phyloP scores from a whole-genome alignment of 2,888 invertebrate species.

The Acrocera orbiculus region DNA sequence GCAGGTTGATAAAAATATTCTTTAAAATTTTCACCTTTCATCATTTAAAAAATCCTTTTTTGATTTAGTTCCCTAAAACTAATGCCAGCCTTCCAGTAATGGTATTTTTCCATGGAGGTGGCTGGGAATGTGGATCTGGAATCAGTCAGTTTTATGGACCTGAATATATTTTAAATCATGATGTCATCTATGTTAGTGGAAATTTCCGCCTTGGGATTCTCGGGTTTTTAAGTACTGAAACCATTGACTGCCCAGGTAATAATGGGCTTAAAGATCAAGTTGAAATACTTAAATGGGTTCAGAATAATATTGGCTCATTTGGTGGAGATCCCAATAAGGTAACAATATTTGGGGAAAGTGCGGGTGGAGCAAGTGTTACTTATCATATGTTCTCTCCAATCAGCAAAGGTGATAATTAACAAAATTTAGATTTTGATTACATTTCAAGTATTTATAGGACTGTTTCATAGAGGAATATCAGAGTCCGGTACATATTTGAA shows the following conservation, averaged over 20 bases:
- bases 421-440: no score
- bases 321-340: slow-evolving; percentile 45
- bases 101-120: slow-evolving; percentile 48
- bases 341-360: slow-evolving; percentile 52
- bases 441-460: no score
- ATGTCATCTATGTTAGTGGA: slow-evolving; percentile 47
- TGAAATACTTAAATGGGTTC: slow-evolving; percentile 43
- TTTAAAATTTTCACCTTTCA: no score
- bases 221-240: slow-evolving; percentile 49
- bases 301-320: slow-evolving; percentile 40
- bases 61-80: no score
- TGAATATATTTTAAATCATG: slow-evolving; percentile 47
- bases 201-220: slow-evolving; percentile 54
- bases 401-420: slow-evolving; percentile 20
- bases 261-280: slow-evolving; percentile 49
- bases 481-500: slow-evolving; percentile 56
- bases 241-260: slow-evolving; percentile 45
- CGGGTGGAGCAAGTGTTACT: slow-evolving; percentile 49
- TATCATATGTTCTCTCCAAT: slow-evolving; percentile 49
- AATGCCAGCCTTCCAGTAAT: slow-evolving; percentile 41
- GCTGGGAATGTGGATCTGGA: slow-evolving; percentile 55
- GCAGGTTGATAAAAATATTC: slow-evolving; percentile 20
- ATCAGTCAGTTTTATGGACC: slow-evolving; percentile 52
- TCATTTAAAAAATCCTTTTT: no score
- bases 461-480: slow-evolving; percentile 54